Evolutionary conservation across 1,140 invertebrate species (phyloP).

Genomic region (Phocides pigmalion): DNA sequence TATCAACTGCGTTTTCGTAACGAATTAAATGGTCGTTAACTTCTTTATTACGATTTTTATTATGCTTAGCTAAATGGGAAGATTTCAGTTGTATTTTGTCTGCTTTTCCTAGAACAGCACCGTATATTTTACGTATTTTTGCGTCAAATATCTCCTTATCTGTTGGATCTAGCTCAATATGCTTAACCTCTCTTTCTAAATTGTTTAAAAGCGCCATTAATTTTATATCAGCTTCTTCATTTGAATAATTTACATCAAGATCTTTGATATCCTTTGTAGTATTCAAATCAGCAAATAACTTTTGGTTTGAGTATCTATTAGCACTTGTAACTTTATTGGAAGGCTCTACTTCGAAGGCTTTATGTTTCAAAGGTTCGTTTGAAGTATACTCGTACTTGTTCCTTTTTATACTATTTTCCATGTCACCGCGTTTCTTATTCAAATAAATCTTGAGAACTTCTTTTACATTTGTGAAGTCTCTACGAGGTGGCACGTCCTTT

Average conservation of each 20-base stretch:
- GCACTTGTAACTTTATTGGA: background rate
- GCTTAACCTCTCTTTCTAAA: conserved; percentile 56
- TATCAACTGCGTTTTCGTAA: background rate
- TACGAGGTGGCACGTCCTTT: conserved; percentile 58
- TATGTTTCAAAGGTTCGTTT: background rate
- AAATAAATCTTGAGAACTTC: conserved; percentile 53
- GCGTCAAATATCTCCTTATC: conserved; percentile 55
- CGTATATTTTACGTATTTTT: conserved; percentile 62
- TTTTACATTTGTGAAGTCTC: conserved; percentile 54
- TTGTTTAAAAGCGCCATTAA: conserved; percentile 53
- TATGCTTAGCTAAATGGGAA: background rate
- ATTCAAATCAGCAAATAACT: background rate
- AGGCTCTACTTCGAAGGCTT: conserved; percentile 1
- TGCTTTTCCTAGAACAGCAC: conserved; percentile 7
- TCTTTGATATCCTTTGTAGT: conserved; percentile 5
- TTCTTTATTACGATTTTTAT: conserved; percentile 10
- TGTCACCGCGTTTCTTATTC: conserved; percentile 38
- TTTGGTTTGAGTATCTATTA: background rate
- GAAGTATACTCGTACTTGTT: background rate
- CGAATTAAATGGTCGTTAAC: conserved; percentile 5
- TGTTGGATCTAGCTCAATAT: conserved; percentile 43
- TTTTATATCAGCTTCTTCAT: conserved; percentile 46
- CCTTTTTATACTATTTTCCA: background rate
- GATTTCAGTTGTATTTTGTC: background rate
- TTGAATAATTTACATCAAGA: conserved; percentile 6